phyloP scores from a whole-genome alignment of 2,888 invertebrate genomes.

The Eledone cirrhosa region DNA sequence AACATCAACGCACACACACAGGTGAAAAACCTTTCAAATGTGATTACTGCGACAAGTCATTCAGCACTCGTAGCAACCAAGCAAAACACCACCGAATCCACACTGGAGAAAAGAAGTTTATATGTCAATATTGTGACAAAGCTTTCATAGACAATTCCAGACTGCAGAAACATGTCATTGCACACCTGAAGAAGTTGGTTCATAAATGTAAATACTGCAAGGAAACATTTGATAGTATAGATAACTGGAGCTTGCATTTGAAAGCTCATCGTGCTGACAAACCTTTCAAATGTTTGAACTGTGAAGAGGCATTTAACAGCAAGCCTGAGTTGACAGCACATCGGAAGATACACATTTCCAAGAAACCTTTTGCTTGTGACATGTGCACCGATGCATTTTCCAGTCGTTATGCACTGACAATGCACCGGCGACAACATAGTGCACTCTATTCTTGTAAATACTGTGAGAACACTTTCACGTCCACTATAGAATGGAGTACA shows the following conservation, averaged over 20 bases:
- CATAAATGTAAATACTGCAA: conserved; percentile 19
- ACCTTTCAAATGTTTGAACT: conserved; percentile 8
- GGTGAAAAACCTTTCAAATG: conserved; percentile 18
- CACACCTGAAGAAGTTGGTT: background rate
- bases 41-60: background rate
- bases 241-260: conserved; percentile 1
- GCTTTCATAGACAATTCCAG: conserved; percentile 20
- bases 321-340: background rate
- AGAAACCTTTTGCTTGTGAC: conserved; percentile 10
- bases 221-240: conserved; percentile 1
- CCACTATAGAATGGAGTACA: conserved; percentile 3
- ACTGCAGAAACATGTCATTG: conserved; percentile 17
- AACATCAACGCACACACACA: conserved; percentile 11
- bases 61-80: conserved; percentile 15
- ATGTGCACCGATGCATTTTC: conserved; percentile 5
- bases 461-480: background rate
- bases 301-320: conserved; percentile 9
- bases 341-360: background rate
- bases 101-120: background rate
- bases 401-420: background rate
- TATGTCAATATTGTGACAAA: conserved; percentile 9
- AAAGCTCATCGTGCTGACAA: conserved; percentile 6
- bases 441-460: conserved; percentile 7
- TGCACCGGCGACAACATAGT: conserved; percentile 1
- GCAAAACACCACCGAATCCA: conserved; percentile 1